Evolutionary conservation across 2,888 invertebrate species (phyloP), one percentile per base, ranked within the genome.

Genomic region (Holacanthella duospinosa): DNA sequence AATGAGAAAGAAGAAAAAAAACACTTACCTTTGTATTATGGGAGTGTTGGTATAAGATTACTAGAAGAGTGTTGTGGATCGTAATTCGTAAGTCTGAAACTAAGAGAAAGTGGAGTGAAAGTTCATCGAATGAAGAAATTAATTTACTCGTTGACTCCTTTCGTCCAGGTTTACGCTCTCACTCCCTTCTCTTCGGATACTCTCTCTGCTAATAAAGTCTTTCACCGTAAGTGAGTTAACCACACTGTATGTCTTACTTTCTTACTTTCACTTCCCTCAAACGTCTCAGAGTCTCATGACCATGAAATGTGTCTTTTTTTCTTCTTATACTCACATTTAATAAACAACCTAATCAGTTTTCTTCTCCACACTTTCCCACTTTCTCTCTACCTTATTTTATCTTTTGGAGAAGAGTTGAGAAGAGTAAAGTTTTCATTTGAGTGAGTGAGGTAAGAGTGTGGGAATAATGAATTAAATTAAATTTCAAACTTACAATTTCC

Each of bases 121-220:
- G 48, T 48, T 48, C 48, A 48, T 48, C 48, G 16, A 21, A 21
- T 48, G 48, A 48, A 48, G 48, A 48, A 48, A 48, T 48, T 48
- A 48, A 48, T 48, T 48, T 48, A 48, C 48, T 48, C 48, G 48
- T 48, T 48, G 48, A 48, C 48, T 48, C 48, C 48, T 48, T 48
- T 21, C n/a, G 4, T 36, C 36, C 36, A 36, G 48, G 48, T 48
- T 21, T 16, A 36, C 36, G 16, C 36, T 36, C 36, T 36, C 6
- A 12, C 36, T 36, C 16, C 36, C 36, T 36, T 36, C 36, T 36
- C n/a, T n/a, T n/a, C n/a, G n/a, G n/a, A n/a, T n/a, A n/a, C n/a
- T n/a, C n/a, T n/a, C n/a, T n/a, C n/a, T n/a, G 48, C 48, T 48
- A 48, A 48, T 48, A 48, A 48, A 48, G 48, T 48, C 48, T 48